Conservation (phyloP, 2,797 vertebrate species). For the Hippopotamyrus pictus region DNA sequence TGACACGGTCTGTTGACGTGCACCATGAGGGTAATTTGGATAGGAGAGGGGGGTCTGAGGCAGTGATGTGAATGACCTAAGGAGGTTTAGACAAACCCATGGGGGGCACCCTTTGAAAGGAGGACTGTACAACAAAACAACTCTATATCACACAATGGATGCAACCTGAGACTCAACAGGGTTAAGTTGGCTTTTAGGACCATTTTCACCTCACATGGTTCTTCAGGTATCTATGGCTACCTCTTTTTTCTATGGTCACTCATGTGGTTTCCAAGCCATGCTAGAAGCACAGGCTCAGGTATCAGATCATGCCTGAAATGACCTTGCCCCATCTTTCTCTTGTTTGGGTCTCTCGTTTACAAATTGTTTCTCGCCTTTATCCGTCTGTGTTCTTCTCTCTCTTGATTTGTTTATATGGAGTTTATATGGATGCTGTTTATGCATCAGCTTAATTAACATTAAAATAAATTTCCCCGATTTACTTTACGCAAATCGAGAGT, state of each 20-base stretch:
- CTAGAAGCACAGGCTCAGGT: not conserved
- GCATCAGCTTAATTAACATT: not conserved
- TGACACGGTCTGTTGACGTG: conserved; percentile 12
- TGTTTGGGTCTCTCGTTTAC: not conserved
- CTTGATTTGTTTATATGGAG: not conserved
- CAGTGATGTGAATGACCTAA: not conserved
- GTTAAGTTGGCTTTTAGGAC: not conserved
- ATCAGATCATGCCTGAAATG: not conserved
- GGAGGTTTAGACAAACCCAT: not conserved
- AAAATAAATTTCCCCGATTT: not conserved
- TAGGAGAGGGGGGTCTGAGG: not conserved
- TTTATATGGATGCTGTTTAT: conserved; percentile 9
- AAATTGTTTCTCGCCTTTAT: not conserved
- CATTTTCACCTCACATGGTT: not conserved
- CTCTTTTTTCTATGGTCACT: not conserved
- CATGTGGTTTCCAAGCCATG: not conserved
- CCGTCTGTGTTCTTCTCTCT: not conserved
- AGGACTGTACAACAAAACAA: not conserved
- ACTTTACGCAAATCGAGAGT: not conserved
- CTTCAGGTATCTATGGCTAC: not conserved
- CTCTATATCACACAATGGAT: not conserved
- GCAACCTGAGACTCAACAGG: not conserved
- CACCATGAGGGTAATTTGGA: not conserved
- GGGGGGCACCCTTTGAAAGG: not conserved
- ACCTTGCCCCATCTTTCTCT: not conserved